phyloP scores from a whole-genome alignment of 2,888 invertebrate species.

The Frankliniella intonsa region DNA sequence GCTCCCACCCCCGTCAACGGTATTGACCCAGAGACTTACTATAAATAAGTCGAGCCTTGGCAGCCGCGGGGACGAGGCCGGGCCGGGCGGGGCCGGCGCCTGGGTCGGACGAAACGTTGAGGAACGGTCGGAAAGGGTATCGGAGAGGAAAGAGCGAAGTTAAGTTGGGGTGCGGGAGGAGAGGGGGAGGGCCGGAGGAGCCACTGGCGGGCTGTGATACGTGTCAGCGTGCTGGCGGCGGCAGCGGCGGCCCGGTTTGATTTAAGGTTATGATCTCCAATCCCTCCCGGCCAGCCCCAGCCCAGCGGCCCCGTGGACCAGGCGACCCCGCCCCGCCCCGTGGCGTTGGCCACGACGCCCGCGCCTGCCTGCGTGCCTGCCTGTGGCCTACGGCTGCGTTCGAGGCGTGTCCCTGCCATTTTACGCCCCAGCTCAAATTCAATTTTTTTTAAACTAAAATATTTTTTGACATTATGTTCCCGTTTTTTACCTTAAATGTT shows the following conservation, averaged over 20 bases:
- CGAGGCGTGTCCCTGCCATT: no score
- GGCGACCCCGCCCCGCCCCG: no score
- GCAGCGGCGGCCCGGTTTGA: neutral
- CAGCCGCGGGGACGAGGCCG: neutral
- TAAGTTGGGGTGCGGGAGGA: neutral
- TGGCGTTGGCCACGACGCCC: no score
- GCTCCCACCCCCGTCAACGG: neutral
- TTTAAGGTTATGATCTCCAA: constrained; percentile 12
- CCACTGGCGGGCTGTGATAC: constrained; percentile 8
- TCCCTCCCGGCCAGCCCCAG: neutral
- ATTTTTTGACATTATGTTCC: no score
- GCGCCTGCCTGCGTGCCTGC: no score
- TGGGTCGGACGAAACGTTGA: constrained; percentile 2
- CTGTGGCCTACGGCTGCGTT: no score
- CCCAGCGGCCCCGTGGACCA: no score
- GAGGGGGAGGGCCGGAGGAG: neutral
- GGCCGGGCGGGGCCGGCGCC: neutral
- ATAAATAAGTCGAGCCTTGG: neutral
- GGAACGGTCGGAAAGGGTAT: constrained; percentile 17
- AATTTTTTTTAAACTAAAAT: no score
- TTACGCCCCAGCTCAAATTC: no score
- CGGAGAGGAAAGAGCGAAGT: constrained; percentile 1
- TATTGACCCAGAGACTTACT: neutral
- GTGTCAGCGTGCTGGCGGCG: constrained; percentile 8
- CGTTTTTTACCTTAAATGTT: no score